phyloP scores from a whole-genome alignment of 1,140 invertebrate genomes.

The Lucilia cuprina region DNA sequence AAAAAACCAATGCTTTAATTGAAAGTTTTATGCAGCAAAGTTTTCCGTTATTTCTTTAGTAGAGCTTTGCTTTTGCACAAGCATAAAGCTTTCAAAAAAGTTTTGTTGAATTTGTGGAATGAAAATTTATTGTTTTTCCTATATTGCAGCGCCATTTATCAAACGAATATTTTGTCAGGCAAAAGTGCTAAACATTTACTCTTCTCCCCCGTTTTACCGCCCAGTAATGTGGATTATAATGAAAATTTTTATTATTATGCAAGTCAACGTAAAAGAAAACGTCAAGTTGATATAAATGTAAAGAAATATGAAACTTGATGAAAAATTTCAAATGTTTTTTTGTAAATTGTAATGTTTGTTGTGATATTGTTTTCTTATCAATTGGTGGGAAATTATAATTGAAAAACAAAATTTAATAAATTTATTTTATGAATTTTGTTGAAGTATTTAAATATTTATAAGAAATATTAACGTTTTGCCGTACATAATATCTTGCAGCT shows the following conservation, averaged over 20 bases:
- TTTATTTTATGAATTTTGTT: background rate
- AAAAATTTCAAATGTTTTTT: background rate
- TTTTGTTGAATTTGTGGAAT: background rate
- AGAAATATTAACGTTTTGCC: no score
- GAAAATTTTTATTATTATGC: slow-evolving; percentile 37
- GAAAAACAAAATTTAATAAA: slow-evolving; percentile 1
- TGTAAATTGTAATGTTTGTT: background rate
- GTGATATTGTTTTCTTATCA: background rate
- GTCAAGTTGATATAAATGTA: slow-evolving; percentile 39
- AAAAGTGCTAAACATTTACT: background rate
- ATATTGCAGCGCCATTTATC: slow-evolving; percentile 33
- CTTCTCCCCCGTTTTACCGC: background rate
- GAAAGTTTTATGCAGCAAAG: slow-evolving; percentile 13
- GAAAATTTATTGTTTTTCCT: background rate
- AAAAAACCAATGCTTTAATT: background rate
- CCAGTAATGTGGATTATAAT: slow-evolving; percentile 6
- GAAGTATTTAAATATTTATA: no score
- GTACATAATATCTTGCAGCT: no score
- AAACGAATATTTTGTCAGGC: slow-evolving; percentile 18
- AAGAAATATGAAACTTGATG: slow-evolving; percentile 41
- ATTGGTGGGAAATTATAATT: no score
- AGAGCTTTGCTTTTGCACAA: background rate
- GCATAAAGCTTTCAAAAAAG: slow-evolving; percentile 22
- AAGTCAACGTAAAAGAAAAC: slow-evolving; percentile 38
- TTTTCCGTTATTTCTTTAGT: background rate